A percentile compares a stretch with the other conserved stretches of the same genome.
Conservation (phyloP, 1,140 invertebrate species). For the Hyles euphorbiae region DNA sequence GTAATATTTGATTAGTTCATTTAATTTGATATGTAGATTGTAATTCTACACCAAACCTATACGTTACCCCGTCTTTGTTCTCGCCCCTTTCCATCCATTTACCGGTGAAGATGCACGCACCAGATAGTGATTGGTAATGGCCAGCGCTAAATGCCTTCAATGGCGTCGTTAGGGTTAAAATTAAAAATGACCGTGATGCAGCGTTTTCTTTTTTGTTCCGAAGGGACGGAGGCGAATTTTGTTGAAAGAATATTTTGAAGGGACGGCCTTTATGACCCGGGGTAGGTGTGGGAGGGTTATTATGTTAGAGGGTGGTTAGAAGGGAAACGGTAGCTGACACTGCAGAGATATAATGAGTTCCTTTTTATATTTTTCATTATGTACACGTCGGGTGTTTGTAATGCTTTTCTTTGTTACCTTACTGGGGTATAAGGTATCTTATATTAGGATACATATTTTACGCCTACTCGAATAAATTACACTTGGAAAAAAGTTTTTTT, state of each 20-base stretch:
- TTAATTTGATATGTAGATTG: no score
- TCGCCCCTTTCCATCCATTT: slow-evolving; percentile 45
- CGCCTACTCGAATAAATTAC: no score
- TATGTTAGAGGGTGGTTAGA: slow-evolving; percentile 45
- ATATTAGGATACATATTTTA: no score
- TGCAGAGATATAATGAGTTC: slow-evolving; percentile 63
- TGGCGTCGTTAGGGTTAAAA: slow-evolving; percentile 65
- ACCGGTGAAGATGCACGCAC: slow-evolving; percentile 47
- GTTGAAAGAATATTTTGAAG: slow-evolving; percentile 68
- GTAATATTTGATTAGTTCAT: no score
- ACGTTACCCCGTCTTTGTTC: slow-evolving; percentile 15
- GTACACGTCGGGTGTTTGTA: slow-evolving; percentile 13
- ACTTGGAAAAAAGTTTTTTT: background rate
- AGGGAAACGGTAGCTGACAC: slow-evolving; percentile 37
- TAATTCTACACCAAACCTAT: no score
- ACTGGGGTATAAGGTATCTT: no score
- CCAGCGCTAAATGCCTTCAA: slow-evolving; percentile 52
- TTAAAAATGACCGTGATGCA: slow-evolving; percentile 70
- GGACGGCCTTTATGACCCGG: slow-evolving; percentile 50
- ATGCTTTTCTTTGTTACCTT: background rate
- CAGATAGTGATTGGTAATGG: slow-evolving; percentile 62
- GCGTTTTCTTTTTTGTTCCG: slow-evolving; percentile 67
- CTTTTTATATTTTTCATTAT: slow-evolving; percentile 61
- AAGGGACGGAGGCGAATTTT: slow-evolving; percentile 54
- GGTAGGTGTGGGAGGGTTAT: slow-evolving; percentile 57